Base-by-base conservation (phyloP, 2,113 vertebrate genomes). In the Dicerorhinus sumatrensis region DNA sequence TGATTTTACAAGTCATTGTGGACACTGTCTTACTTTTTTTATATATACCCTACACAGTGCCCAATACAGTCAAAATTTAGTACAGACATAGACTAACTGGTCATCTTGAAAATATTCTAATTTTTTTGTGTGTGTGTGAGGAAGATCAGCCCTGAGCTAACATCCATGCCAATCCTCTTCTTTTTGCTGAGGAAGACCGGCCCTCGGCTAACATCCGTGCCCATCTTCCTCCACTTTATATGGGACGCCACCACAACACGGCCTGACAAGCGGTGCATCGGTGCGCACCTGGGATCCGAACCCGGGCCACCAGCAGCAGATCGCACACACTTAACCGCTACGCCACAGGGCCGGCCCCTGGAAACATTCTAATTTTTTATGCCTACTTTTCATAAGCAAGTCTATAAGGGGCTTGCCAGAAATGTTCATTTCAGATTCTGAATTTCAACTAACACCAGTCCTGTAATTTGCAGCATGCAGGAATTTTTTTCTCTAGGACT, bases 351-450 rank as follows among this genome's bases (percentile, higher is more conserved):
- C 48, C 11, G 12, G 48, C 48, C 48, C 48, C 36, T 73, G 31
- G 42, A 42, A 42, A 42, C 5, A 42, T 42, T 89, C 83, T 92
- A 48, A 94, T 42, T 42, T 54, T 79, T 85, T n/a, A 89, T 39
- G 18, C 18, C 56, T 79, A 67, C 31, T 95, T 96, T 60, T 51
- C 69, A 93, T 42, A 76, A 86, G 46, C 76, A 94, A 86, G 62
- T 79, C 56, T 80, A 11, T 51, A 90, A 56, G 9, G 8, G 14
- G 39, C 36, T 97, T 97, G 56, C 25, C 89, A 76, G 69, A 96
- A 94, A 83, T 46, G 60, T 88, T 89, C 70, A 42, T 65, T 92
- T 87, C 85, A 82, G 91, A 89, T 92, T 79, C 72, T 65, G 60
- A 94, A 90, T 88, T 70, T 65, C 60, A 96, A 82, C 62, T n/a